Conservation (phyloP, 2,888 invertebrate genomes). For the Coronaproctus castanopsis region DNA sequence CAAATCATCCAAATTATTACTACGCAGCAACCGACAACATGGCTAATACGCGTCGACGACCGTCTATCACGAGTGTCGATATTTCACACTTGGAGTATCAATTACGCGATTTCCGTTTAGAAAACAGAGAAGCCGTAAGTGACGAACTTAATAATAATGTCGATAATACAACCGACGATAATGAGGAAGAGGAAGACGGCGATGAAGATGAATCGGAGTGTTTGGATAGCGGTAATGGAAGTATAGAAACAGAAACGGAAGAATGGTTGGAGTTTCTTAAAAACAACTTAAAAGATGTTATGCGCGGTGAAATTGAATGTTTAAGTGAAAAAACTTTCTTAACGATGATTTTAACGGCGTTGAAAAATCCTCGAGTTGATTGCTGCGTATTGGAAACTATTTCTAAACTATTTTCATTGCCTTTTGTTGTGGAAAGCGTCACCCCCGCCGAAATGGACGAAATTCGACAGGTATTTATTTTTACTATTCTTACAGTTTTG, state of each 20-base stretch:
- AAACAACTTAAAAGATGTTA: conserved; percentile 4
- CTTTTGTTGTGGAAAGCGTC: conserved; percentile 6
- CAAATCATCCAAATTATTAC: too few relatives aligned
- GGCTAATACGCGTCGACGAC: too few relatives aligned
- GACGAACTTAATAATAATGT: not conserved
- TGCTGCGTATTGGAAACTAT: conserved; percentile 2
- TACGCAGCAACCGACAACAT: too few relatives aligned
- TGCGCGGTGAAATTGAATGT: conserved; percentile 4
- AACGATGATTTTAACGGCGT: conserved; percentile 6
- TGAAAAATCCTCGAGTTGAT: conserved; percentile 1
- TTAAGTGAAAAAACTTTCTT: conserved; percentile 3
- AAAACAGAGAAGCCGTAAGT: not conserved
- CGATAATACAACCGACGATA: not conserved
- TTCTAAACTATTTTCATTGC: conserved; percentile 5
- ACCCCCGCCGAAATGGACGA: not conserved
- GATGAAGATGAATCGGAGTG: not conserved
- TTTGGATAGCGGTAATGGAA: not conserved
- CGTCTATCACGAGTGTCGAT: too few relatives aligned
- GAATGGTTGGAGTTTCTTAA: conserved; percentile 10
- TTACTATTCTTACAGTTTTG: not conserved
- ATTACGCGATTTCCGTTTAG: not conserved
- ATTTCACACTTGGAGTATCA: not conserved
- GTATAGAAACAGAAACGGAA: conserved; percentile 5
- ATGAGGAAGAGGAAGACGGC: not conserved
- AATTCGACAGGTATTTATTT: conserved; percentile 3